Evolutionary conservation across 2,797 vertebrate species (phyloP).

Genomic region (Smutsia temminckii): DNA sequence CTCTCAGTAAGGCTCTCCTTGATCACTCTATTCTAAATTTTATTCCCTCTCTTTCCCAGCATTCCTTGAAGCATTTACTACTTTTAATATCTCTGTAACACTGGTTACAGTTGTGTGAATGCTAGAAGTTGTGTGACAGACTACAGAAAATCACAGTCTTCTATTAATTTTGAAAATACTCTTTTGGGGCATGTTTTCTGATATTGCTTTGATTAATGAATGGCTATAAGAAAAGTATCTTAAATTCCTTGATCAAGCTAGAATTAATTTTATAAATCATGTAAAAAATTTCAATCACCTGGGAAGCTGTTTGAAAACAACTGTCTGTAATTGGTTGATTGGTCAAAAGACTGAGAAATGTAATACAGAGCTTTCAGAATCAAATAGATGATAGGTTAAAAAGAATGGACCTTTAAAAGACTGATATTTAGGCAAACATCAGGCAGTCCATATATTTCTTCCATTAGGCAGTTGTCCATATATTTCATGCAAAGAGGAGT

Average conservation of each 20-base stretch:
- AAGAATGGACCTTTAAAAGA: not conserved
- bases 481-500: not conserved
- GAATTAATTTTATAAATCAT: not conserved
- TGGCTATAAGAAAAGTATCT: not conserved
- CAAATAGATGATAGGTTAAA: not conserved
- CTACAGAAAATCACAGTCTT: not conserved
- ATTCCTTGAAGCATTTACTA: not conserved
- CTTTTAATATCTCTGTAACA: not conserved
- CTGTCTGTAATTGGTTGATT: not conserved
- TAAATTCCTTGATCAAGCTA: slow-evolving; percentile 5
- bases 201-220: not conserved
- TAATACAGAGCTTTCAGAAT: not conserved
- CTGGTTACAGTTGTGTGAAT: not conserved
- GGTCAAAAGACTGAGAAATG: not conserved
- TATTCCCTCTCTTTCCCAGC: not conserved
- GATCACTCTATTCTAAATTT: not conserved
- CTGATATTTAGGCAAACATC: not conserved
- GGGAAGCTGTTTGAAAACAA: not conserved
- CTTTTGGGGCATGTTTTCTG: not conserved
- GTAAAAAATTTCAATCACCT: not conserved
- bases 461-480: not conserved
- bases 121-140: no score
- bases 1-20: not conserved
- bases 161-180: not conserved
- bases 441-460: not conserved